Percentiles rank a stretch among this genome's conserved stretches.
phyloP scores from a whole-genome alignment of 30 jellyfish, hydroid and myxozoan species.

The Aurelia aurita region DNA sequence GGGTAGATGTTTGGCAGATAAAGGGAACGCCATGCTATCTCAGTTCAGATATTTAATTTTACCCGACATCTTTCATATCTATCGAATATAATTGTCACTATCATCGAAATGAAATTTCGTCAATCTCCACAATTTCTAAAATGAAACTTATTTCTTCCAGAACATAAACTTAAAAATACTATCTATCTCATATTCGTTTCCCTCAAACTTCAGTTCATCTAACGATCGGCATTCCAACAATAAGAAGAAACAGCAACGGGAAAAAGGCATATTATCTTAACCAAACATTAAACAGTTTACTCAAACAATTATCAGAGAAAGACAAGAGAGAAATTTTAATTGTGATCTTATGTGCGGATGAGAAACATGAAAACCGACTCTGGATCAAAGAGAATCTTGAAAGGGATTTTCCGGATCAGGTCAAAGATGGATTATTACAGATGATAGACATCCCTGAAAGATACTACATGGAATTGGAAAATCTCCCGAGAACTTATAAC shows the following conservation, averaged over 20 bases:
- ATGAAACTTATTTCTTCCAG: too few relatives aligned
- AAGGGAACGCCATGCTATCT: too few relatives aligned
- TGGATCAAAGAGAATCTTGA: constrained; percentile 26
- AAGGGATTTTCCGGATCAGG: constrained; percentile 14
- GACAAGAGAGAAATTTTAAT: constrained; percentile 28
- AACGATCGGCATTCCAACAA: constrained; percentile 82
- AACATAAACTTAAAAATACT: too few relatives aligned
- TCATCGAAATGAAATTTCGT: too few relatives aligned
- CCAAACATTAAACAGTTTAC: constrained; percentile 25
- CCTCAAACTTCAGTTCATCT: background rate
- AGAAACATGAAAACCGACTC: constrained; percentile 27
- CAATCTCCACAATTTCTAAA: too few relatives aligned
- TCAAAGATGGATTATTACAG: constrained; percentile 52
- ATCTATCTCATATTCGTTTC: too few relatives aligned
- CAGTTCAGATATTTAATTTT: too few relatives aligned
- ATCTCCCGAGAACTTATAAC: constrained; percentile 48
- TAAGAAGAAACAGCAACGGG: constrained; percentile 37
- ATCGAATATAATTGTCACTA: too few relatives aligned
- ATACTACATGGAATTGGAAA: constrained; percentile 26
- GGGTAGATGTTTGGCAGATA: too few relatives aligned
- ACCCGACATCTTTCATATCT: too few relatives aligned
- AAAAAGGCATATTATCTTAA: constrained; percentile 28
- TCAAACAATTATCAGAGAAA: constrained; percentile 26
- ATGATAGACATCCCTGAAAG: constrained; percentile 63
- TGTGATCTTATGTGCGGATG: constrained; percentile 61